Conservation (phyloP, 2,113 vertebrate species). For the Alethe castanea region DNA sequence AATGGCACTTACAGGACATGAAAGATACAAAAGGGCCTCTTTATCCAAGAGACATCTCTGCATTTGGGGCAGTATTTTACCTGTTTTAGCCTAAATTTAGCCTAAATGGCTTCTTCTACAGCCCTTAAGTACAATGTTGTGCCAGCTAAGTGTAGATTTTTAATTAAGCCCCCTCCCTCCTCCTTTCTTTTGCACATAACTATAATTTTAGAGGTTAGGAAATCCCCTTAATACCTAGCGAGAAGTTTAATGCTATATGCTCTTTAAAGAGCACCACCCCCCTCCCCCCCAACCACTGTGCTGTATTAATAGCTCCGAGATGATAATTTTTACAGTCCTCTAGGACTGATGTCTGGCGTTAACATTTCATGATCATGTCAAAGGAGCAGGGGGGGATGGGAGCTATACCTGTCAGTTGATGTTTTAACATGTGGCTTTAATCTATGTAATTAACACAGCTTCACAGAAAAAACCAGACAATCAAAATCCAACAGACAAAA, state of each 20-base stretch:
- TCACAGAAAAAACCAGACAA: background rate
- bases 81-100: background rate
- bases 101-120: slow-evolving; percentile 23
- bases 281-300: background rate
- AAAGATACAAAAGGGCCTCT: slow-evolving; percentile 45
- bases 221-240: slow-evolving; percentile 24
- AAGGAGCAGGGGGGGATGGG: background rate
- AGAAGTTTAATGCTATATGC: slow-evolving; percentile 33
- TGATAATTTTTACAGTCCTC: slow-evolving; percentile 32
- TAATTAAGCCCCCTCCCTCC: slow-evolving; percentile 31
- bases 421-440: slow-evolving; percentile 24
- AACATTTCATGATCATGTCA: background rate
- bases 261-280: background rate
- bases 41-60: slow-evolving; percentile 22
- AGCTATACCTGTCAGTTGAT: background rate
- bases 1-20: slow-evolving; percentile 46
- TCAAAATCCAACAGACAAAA: background rate
- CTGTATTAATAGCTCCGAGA: slow-evolving; percentile 10
- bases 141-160: slow-evolving; percentile 54
- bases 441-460: slow-evolving; percentile 20
- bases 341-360: slow-evolving; percentile 18
- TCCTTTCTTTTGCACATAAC: slow-evolving; percentile 6
- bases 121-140: slow-evolving; percentile 16
- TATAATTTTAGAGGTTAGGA: slow-evolving; percentile 40
- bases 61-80: slow-evolving; percentile 44